These are phyloP conservation scores for Epinephelus moara DNA, from an alignment of 2,113 vertebrate species.

Conservation along the genomic window DNA sequence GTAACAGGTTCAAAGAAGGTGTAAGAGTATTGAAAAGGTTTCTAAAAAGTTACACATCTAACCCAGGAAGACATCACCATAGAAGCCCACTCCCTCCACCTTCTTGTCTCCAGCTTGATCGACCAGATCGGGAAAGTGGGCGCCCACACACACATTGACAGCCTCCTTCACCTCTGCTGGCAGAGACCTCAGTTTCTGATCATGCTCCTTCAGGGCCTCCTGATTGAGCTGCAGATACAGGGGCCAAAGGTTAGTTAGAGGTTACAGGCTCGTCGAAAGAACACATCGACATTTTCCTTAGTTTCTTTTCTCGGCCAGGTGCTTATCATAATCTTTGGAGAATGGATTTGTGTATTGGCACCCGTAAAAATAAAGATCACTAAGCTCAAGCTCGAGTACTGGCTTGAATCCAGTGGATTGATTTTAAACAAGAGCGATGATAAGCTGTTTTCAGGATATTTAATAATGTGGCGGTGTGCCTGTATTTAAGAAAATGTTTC, in stretches of 20 bases:
- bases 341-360: conserved; percentile 23
- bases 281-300: conserved; percentile 7
- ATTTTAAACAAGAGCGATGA: conserved; percentile 11
- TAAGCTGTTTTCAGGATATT: conserved; percentile 6
- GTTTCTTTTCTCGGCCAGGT: conserved; percentile 18
- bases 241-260: conserved; percentile 31
- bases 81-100: conserved; percentile 57
- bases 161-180: conserved; percentile 84
- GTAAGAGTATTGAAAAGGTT: not conserved
- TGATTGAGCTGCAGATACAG: conserved; percentile 87
- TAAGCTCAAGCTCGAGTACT: not conserved
- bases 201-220: conserved; percentile 84
- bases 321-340: conserved; percentile 47
- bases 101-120: conserved; percentile 68
- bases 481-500: not conserved
- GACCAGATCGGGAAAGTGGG: conserved; percentile 80
- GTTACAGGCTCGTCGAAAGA: not conserved
- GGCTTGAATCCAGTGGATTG: conserved; percentile 29
- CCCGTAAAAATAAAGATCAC: conserved; percentile 9
- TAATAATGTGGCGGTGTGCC: not conserved
- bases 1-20: conserved; percentile 17
- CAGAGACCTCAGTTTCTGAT: conserved; percentile 85
- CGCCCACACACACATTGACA: conserved; percentile 82
- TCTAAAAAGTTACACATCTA: conserved; percentile 49
- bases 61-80: conserved; percentile 82